These are phyloP conservation scores for Sisor rabdophorus DNA, from an alignment of 2,113 vertebrate species.

Conservation along the genomic window DNA sequence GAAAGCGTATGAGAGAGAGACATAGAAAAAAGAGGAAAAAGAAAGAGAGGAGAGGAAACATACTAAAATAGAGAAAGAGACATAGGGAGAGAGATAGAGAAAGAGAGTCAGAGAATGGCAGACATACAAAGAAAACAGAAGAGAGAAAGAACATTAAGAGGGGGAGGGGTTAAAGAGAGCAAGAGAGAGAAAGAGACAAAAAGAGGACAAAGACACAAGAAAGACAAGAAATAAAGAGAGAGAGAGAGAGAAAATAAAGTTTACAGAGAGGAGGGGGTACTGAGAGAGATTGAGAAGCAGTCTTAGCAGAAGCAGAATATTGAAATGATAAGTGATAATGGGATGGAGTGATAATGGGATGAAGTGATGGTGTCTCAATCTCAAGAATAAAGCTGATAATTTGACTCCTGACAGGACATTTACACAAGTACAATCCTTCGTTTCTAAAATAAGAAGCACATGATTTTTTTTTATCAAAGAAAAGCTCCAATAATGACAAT, in stretches of 20 bases:
- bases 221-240: neutral
- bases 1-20: constrained; percentile 11
- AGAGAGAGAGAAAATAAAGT: neutral
- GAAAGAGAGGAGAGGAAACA: neutral
- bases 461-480: neutral
- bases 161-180: constrained; percentile 8
- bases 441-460: neutral
- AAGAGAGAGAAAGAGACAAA: neutral
- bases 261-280: neutral
- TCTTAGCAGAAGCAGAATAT: neutral
- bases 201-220: neutral
- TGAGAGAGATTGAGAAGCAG: neutral
- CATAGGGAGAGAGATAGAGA: neutral
- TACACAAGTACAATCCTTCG: neutral
- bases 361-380: neutral
- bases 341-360: neutral
- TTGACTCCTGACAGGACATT: constrained; percentile 16
- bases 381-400: constrained; percentile 21
- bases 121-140: neutral
- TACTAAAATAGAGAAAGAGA: neutral
- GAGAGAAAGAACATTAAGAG: neutral
- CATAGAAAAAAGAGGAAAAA: constrained; percentile 16
- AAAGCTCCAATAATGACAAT: neutral
- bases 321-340: neutral
- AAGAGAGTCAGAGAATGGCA: constrained; percentile 3